These are phyloP conservation scores for Heliconius aoede DNA, from an alignment of 2,888 invertebrate species.

Conservation along the genomic window DNA sequence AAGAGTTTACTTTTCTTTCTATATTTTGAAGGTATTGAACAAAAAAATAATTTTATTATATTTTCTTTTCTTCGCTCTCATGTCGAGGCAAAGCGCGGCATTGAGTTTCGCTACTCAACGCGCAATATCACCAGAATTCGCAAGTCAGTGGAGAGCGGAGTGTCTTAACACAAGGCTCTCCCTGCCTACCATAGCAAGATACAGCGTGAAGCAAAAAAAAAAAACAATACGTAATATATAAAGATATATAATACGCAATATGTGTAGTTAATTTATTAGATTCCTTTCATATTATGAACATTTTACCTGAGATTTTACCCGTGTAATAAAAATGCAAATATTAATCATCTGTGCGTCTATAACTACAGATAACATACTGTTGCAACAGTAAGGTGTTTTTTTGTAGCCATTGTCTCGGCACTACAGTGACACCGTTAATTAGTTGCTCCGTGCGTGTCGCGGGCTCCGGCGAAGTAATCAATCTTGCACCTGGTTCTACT, in stretches of 20 bases:
- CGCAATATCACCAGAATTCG: too few relatives aligned
- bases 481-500: conserved; percentile 65
- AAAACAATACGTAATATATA: neutral
- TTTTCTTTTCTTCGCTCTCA: too few relatives aligned
- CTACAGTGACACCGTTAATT: conserved; percentile 70
- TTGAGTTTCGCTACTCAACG: too few relatives aligned
- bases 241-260: too few relatives aligned
- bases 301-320: neutral
- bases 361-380: conserved; percentile 34
- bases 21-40: conserved; percentile 1
- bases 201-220: too few relatives aligned
- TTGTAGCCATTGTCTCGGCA: conserved; percentile 47
- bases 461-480: conserved; percentile 71
- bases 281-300: neutral
- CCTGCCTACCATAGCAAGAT: too few relatives aligned
- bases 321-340: neutral
- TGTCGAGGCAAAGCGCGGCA: too few relatives aligned
- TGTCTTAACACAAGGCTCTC: too few relatives aligned
- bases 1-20: neutral
- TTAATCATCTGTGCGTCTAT: conserved; percentile 8
- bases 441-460: conserved; percentile 63
- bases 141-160: too few relatives aligned
- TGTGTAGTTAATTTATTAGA: neutral
- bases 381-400: conserved; percentile 42
- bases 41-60: neutral